A percentile compares a stretch with the other conserved stretches of the same genome.
phyloP scores from a whole-genome alignment of 2,113 vertebrate genomes.

The Aptenodytes forsteri region DNA sequence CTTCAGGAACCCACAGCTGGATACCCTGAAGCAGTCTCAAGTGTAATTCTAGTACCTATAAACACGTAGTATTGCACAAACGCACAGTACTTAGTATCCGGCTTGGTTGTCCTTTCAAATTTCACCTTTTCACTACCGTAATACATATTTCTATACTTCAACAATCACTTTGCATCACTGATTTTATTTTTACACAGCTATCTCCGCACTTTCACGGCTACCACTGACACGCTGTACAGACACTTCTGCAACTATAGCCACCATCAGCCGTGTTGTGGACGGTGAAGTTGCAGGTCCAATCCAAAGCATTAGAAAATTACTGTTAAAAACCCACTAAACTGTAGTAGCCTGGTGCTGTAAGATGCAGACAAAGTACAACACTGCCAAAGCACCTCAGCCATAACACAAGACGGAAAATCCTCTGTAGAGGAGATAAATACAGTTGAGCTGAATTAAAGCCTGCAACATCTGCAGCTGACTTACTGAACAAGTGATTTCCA shows the following conservation, averaged over 20 bases:
- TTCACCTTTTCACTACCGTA: not conserved
- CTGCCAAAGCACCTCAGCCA: not conserved
- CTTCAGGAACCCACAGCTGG: not conserved
- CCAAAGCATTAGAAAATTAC: not conserved
- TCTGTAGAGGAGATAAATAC: not conserved
- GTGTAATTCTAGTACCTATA: not conserved
- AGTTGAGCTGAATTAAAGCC: not conserved
- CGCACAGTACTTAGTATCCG: rapidly evolving
- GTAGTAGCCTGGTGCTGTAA: not conserved
- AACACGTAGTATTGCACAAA: not conserved
- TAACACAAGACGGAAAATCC: rapidly evolving
- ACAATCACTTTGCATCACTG: not conserved
- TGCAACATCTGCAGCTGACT: rapidly evolving
- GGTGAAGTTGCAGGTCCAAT: not conserved
- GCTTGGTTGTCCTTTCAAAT: not conserved
- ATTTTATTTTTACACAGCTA: not conserved
- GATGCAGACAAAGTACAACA: not conserved
- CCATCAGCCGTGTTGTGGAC: rapidly evolving
- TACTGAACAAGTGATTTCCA: not conserved
- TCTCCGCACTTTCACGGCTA: not conserved
- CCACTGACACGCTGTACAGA: rapidly evolving
- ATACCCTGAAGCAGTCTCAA: not conserved
- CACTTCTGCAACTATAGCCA: too few species aligned
- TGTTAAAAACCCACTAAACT: rapidly evolving
- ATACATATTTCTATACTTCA: not conserved